Evolutionary conservation across 2,113 vertebrate species (phyloP).

Genomic region (Oxyruncus cristatus): DNA sequence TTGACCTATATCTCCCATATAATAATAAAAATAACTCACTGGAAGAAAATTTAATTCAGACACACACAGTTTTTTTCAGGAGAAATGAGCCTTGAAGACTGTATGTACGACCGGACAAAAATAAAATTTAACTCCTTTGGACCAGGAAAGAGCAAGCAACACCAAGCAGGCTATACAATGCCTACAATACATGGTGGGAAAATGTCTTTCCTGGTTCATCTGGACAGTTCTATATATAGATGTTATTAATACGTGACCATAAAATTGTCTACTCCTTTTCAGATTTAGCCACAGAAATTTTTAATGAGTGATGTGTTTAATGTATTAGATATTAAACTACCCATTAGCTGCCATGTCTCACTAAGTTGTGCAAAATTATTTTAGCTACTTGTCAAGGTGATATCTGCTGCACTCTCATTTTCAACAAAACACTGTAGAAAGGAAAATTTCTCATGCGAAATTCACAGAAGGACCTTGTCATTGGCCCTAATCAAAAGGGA

Average conservation of each 20-base stretch:
- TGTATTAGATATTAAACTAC: background rate
- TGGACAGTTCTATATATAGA: background rate
- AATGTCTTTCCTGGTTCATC: background rate
- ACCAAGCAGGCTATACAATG: background rate
- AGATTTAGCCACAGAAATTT: background rate
- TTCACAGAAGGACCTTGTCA: background rate
- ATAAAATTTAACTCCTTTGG: background rate
- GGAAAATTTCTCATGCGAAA: background rate
- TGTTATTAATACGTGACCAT: background rate
- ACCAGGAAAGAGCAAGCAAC: background rate
- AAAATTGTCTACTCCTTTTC: background rate
- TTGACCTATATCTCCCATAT: background rate
- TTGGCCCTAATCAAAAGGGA: background rate
- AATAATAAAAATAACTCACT: background rate
- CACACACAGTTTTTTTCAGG: background rate
- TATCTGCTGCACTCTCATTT: background rate
- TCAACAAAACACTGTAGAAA: background rate
- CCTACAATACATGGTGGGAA: background rate
- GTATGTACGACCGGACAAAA: background rate
- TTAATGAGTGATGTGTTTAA: background rate
- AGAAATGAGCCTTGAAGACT: background rate
- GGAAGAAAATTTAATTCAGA: background rate
- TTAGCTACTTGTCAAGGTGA: slow-evolving; percentile 6
- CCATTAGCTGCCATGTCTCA: background rate
- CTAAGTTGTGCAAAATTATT: background rate